Evolutionary conservation across 2,888 invertebrate species (phyloP).

Genomic region (Synergus umbraculus): DNA sequence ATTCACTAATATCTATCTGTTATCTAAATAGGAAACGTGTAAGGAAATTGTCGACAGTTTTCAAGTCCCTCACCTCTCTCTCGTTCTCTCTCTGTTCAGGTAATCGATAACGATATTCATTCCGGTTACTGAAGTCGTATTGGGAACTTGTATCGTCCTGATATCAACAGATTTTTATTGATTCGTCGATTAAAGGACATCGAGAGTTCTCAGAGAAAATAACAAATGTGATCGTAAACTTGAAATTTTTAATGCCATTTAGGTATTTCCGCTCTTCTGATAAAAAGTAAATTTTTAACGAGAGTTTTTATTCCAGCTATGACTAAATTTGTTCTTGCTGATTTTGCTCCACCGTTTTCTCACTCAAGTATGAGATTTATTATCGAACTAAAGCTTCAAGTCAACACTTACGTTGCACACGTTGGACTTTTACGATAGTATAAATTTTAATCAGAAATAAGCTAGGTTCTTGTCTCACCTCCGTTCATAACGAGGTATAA

Average conservation of each 20-base stretch:
- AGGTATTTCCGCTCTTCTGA: constrained; percentile 12
- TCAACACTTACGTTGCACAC: not conserved
- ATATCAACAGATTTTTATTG: not conserved
- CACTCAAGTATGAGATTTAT: constrained; percentile 4
- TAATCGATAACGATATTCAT: not conserved
- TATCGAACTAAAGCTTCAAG: not conserved
- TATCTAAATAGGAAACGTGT: constrained; percentile 29
- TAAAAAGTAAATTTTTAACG: not conserved
- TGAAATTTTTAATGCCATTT: constrained; percentile 40
- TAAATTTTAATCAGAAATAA: constrained; percentile 29
- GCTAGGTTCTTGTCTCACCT: not conserved
- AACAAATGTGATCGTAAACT: constrained; percentile 40
- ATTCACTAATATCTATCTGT: constrained; percentile 32
- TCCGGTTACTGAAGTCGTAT: not conserved
- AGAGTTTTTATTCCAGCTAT: not conserved
- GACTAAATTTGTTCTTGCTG: not conserved
- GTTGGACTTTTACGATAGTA: constrained; percentile 7
- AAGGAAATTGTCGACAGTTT: constrained; percentile 24
- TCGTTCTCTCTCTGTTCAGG: not conserved
- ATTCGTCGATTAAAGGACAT: not conserved
- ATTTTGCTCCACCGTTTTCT: not conserved
- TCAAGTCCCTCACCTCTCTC: not conserved
- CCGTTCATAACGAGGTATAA: not conserved
- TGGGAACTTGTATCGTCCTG: not conserved
- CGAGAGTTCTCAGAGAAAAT: not conserved